Evolutionary conservation across 1,140 invertebrate genomes (phyloP), one percentile per base, ranked within the genome.

Genomic region (Drosophila navojoa): DNA sequence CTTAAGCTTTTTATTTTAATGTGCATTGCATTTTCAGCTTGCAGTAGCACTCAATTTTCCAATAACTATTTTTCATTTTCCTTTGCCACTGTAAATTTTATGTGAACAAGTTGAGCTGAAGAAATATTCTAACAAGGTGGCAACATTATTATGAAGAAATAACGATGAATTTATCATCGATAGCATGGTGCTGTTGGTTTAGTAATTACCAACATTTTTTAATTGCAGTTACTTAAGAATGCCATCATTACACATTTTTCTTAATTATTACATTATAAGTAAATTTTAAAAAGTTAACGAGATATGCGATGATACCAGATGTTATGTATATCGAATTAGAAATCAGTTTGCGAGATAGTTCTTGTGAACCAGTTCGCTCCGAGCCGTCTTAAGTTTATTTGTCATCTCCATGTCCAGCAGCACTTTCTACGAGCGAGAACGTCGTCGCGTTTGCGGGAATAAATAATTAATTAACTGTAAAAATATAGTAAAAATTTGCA

Each of bases 401-500:
- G 57, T 59, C 57, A 59, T 59, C 57, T 47, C 57, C 42, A 59
- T 59, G 42, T 59, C 57, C 57, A 59, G 57, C 57, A 47, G 57
- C 57, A 59, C 61, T 75, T 57, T 61, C 49, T 61, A 71, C 27
- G 35, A 72, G 42, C 71, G 55, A 74, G 73, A 62, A 75, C 68
- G 69, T 71, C 60, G 59, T 74, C 73, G 71, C 77, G 77, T 74
- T 77, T 63, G 76, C 66, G 84, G 76, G 63, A 81, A 82, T 71
- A 71, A 82, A 77, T 89, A 71, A 81, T 73, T 86, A 77, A 86
- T 89, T 79, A 76, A 68, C 60, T 73, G 66, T 79, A 64, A 77
- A 73, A 73, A 63, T 70, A 76, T 69, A 76, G 57, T 71, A 64
- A 70, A 75, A 67, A 81, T 58, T 75, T 71, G 67, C 67, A 68